A percentile compares a stretch with the other conserved stretches of the same genome.
Evolutionary conservation across 2,113 vertebrate genomes (phyloP).

Genomic region (Anser brachyrhynchus): DNA sequence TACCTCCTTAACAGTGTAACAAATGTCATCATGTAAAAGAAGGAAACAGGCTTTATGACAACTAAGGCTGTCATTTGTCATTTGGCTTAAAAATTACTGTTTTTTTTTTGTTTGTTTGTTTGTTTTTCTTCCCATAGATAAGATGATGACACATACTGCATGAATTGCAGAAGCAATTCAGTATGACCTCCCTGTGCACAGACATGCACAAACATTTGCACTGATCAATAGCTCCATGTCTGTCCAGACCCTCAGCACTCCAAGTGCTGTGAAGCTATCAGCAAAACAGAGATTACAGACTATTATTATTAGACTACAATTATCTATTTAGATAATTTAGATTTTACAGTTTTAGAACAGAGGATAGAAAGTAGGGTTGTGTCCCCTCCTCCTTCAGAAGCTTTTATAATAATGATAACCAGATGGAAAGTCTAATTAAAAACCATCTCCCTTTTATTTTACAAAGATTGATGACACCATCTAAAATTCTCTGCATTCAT

Average conservation of each 20-base stretch:
- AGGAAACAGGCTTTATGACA: not conserved
- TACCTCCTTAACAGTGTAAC: not conserved
- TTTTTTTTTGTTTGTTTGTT: too few species aligned
- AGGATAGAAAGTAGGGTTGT: not conserved
- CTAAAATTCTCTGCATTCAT: not conserved
- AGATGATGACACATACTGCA: not conserved
- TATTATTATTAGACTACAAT: too few species aligned
- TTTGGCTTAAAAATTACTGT: not conserved
- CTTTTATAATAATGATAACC: not conserved
- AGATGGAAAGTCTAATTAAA: not conserved
- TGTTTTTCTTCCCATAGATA: not conserved
- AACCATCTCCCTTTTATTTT: not conserved
- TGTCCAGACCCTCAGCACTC: not conserved
- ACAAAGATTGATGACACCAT: not conserved
- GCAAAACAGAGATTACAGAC: not conserved
- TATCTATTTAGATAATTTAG: not conserved
- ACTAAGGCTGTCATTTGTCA: not conserved
- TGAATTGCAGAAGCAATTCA: not conserved
- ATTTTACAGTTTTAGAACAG: not conserved
- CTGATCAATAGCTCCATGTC: not conserved
- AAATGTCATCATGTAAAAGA: not conserved
- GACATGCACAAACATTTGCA: not conserved
- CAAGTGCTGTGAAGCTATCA: not conserved
- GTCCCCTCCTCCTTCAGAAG: not conserved
- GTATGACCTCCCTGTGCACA: not conserved